Percentiles rank a stretch among this genome's conserved stretches.
Conservation (phyloP, 1,140 invertebrate genomes). For the Telenomus remus region DNA sequence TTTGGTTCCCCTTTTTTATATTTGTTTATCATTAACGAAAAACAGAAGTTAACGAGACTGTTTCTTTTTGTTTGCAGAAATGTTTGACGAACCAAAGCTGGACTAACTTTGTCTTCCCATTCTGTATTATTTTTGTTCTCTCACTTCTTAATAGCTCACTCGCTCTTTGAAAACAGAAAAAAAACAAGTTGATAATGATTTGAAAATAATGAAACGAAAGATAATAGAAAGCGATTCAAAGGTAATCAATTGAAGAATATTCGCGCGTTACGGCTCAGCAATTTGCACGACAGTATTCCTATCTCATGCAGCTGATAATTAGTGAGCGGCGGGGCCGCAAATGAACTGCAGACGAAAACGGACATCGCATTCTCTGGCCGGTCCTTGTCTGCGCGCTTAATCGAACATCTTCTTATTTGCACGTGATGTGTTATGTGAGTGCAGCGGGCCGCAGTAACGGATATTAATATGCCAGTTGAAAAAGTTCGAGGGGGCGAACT, state of each 20-base stretch:
- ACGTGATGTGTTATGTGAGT: slow-evolving; percentile 31
- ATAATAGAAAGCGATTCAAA: slow-evolving; percentile 25
- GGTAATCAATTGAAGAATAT: slow-evolving; percentile 40
- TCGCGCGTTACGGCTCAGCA: slow-evolving; percentile 45
- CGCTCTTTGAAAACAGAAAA: background rate
- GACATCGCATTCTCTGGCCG: slow-evolving; percentile 50
- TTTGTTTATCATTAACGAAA: too few relatives aligned
- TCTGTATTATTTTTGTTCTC: too few relatives aligned
- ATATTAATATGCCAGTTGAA: slow-evolving; percentile 57
- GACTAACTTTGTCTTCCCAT: too few relatives aligned
- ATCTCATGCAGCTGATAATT: slow-evolving; percentile 66
- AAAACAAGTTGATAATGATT: slow-evolving; percentile 19
- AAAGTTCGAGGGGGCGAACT: slow-evolving; percentile 53
- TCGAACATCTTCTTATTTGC: slow-evolving; percentile 50
- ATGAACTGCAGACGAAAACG: slow-evolving; percentile 53
- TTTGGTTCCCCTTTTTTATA: too few relatives aligned
- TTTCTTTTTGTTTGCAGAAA: too few relatives aligned
- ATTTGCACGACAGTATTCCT: slow-evolving; percentile 55
- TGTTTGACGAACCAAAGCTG: too few relatives aligned
- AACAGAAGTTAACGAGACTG: too few relatives aligned
- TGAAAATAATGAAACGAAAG: slow-evolving; percentile 24
- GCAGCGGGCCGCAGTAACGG: slow-evolving; percentile 39
- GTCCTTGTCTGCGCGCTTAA: slow-evolving; percentile 52
- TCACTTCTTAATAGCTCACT: too few relatives aligned
- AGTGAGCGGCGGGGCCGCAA: slow-evolving; percentile 67